Conservation (phyloP, 2,113 vertebrate genomes). For the Miniopterus natalensis region DNA sequence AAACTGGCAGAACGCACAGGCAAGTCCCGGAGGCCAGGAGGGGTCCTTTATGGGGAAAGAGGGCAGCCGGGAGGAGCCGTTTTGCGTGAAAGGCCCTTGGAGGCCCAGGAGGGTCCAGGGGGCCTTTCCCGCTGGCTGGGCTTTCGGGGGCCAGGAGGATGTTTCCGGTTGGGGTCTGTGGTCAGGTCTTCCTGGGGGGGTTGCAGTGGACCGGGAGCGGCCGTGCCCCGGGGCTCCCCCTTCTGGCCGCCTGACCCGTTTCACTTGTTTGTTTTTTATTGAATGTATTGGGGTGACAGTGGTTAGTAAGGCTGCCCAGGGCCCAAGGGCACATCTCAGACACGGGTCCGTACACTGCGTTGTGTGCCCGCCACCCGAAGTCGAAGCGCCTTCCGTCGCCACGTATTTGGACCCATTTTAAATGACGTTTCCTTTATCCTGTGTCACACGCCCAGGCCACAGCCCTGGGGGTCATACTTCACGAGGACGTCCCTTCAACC, state of each 20-base stretch:
- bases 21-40: neutral
- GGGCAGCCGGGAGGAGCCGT: neutral
- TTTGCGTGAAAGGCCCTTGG: neutral
- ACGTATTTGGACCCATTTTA: too few relatives aligned
- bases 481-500: neutral
- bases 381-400: too few relatives aligned
- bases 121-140: neutral
- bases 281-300: neutral
- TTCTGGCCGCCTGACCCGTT: neutral
- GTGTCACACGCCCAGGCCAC: neutral
- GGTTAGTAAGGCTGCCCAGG: neutral
- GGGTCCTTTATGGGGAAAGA: neutral
- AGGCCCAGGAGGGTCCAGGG: neutral
- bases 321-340: neutral
- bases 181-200: neutral
- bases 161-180: neutral
- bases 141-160: neutral
- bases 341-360: neutral
- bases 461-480: neutral
- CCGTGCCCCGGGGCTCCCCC: neutral
- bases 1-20: neutral
- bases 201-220: neutral
- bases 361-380: too few relatives aligned
- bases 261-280: neutral
- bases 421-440: neutral